Base-by-base conservation (phyloP, 2,113 vertebrate genomes). In the Gobio gobio region DNA sequence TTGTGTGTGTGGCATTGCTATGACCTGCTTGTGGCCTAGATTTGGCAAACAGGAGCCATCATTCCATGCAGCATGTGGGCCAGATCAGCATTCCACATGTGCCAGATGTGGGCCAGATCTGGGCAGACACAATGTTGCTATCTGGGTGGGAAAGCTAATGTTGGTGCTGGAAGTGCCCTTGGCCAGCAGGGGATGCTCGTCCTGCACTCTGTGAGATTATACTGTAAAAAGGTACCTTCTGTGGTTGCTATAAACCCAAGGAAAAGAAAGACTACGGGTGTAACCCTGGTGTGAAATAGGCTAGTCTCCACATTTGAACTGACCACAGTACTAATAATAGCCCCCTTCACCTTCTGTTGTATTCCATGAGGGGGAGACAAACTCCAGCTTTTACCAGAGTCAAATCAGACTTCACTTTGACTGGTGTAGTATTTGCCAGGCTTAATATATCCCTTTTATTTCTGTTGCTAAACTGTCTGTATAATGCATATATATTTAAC, bases 301-400 rank as follows among this genome's bases (percentile, higher is more conserved):
- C 22, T 5, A 70, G 29, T 66, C 33, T 3, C 66, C 8, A 72
- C 68, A 45, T 45, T n/a, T 40, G 10, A 72, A 45, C 10, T 3
- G 40, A 45, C 22, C 70, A 45, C 22, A 24, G 13, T 40, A 24
- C 22, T 24, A 13, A 73, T 73, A 47, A 47, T 13, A 73, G 10
- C 2, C 22, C 63, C 20, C 70, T 73, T 47, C 5, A 24, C 70
- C 40, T 45, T 43, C 68, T n/a, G 5, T 45, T 73, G 45, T 40
- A 47, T 51, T n/a, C 78, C 61, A 81, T 22, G 43, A 81, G 78
- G 45, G 24, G 78, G 78, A 66, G 78, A 64, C 78, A 81, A 66
- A 81, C 33, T 80, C 78, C 40, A 79, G 33, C 24, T 45, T 79
- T 78, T 78, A 56, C 16, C 26, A 58, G 75, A 36, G 6, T 29